Evolutionary conservation across 2,888 invertebrate genomes (phyloP), one percentile per base, ranked within the genome.

Genomic region (Hedya salicella): DNA sequence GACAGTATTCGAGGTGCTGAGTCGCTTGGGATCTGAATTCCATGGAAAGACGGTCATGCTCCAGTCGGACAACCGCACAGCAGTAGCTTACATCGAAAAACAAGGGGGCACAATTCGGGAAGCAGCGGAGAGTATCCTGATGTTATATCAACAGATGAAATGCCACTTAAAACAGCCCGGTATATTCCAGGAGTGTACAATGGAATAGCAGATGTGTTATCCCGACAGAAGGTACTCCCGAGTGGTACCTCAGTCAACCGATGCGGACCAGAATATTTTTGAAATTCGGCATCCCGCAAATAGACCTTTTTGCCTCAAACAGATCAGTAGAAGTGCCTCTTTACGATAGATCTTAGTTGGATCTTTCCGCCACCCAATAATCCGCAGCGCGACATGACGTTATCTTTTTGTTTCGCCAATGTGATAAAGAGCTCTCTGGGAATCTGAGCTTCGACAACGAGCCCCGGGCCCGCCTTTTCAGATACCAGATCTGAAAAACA

Each of bases 11-110:
- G 13, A 56, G 8, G 44, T 13, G 3, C 30, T 56, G 13, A 9
- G 2, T 21, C 5, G 11, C 11, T 5, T 11, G 5, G 16, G 11
- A n/a, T 9, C 30, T 3, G 42, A 44, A 14, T 25, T 25, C 2
- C 25, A 5, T 5, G n/a, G 16, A 5, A 11, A 3, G 42, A 30
- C 56, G 2, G 8, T 11, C 0, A 54, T 54, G 9, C 19, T 40
- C 8, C 53, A 54, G 5, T 21, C 53, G 5, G 53, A 54, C 53
- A 54, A 39, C 40, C 40, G 40, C 3, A 40, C 40, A 2, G n/a
- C 40, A 40, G 40, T 40, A 4, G 40, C 14, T 1, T 40, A 14
- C 14, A n/a, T 40, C n/a, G 14, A 40, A 3, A 40, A 40, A 14
- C 40, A 40, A 14, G 40, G 14, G 6, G 40, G 40, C 14, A 40